Percentiles rank a stretch among this genome's conserved stretches.
phyloP scores from a whole-genome alignment of 37 sponge, comb jelly and placozoan species.

The Ianthella basta region DNA sequence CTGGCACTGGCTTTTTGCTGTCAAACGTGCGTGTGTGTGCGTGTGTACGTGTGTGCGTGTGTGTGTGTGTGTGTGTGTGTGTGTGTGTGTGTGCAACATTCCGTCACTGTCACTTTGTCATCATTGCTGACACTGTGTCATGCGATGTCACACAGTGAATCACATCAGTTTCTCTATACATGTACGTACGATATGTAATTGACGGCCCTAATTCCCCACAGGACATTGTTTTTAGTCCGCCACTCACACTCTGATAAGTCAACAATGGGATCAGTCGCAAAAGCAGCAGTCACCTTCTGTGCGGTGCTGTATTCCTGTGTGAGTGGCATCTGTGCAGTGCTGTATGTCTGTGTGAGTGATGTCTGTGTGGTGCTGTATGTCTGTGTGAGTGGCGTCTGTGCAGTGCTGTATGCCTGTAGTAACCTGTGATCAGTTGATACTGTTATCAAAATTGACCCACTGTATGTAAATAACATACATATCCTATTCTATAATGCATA shows the following conservation, averaged over 20 bases:
- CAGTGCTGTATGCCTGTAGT: background rate
- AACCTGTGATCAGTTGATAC: too few species aligned
- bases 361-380: conserved; percentile 52
- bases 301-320: conserved; percentile 57
- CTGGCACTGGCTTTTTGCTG: conserved; percentile 76
- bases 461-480: background rate
- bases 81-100: conserved; percentile 10
- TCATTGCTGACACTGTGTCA: background rate
- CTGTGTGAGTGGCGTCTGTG: conserved; percentile 45
- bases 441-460: background rate
- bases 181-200: background rate
- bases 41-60: background rate
- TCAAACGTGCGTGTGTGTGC: conserved; percentile 59
- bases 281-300: conserved; percentile 46
- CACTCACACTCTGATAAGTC: conserved; percentile 49
- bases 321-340: conserved; percentile 17
- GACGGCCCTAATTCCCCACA: background rate
- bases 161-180: background rate
- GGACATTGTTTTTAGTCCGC: conserved; percentile 70
- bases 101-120: background rate
- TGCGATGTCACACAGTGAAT: too few species aligned
- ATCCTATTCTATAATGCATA: too few species aligned
- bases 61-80: background rate
- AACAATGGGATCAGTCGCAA: conserved; percentile 52
- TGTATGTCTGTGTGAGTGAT: too few species aligned